Conservation (phyloP, 2,113 vertebrate genomes). For the Tetraodon nigroviridis region DNA sequence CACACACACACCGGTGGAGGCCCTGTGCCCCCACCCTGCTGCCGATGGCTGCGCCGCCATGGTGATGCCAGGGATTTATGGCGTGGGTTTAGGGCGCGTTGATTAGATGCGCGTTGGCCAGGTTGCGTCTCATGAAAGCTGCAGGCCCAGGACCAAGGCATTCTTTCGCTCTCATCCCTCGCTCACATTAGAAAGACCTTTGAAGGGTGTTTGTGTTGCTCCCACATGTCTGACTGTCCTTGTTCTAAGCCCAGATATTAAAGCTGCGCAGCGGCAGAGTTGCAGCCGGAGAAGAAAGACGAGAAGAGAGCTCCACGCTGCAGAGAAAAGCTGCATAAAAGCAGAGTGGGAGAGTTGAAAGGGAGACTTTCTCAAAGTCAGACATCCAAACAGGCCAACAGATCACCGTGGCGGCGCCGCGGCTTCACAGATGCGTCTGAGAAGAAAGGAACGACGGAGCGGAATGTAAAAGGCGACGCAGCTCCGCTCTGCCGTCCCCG, state of each 20-base stretch:
- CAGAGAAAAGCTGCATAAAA: constrained; percentile 12
- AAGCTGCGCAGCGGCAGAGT: constrained; percentile 49
- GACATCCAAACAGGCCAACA: constrained; percentile 40
- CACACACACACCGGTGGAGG: constrained; percentile 19
- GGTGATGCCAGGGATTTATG: constrained; percentile 63
- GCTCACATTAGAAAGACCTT: constrained; percentile 51
- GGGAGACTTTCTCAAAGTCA: constrained; percentile 52
- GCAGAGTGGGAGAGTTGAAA: constrained; percentile 37
- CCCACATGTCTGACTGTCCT: constrained; percentile 54
- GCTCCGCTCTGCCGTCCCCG: constrained; percentile 22
- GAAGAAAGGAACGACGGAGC: constrained; percentile 20
- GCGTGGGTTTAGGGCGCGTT: constrained; percentile 50
- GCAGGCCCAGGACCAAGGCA: constrained; percentile 31
- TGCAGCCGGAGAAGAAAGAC: constrained; percentile 31
- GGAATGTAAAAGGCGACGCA: constrained; percentile 15
- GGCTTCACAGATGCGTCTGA: constrained; percentile 17
- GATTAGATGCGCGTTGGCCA: too few species aligned
- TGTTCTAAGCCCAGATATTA: constrained; percentile 61
- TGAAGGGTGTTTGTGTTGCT: constrained; percentile 65
- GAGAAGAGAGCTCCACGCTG: constrained; percentile 37
- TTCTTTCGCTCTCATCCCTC: constrained; percentile 48
- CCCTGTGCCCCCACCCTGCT: constrained; percentile 40
- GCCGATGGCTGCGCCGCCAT: constrained; percentile 49
- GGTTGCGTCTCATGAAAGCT: constrained; percentile 57
- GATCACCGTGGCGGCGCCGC: constrained; percentile 39